Base-by-base conservation (phyloP, 1,140 invertebrate species). In the Anoplolepis gracilipes region DNA sequence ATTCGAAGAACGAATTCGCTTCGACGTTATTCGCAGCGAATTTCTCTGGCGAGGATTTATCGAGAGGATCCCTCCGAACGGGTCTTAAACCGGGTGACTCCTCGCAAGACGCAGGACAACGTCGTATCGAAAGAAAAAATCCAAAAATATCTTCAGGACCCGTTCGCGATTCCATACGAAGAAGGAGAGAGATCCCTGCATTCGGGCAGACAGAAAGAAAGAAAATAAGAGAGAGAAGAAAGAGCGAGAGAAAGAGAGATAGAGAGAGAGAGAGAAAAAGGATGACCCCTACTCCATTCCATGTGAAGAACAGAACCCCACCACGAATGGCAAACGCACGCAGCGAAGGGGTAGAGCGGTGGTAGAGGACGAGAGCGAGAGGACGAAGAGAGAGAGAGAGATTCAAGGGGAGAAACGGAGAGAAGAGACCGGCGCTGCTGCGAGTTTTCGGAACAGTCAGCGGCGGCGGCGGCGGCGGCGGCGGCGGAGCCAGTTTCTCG, bases 401-500 rank as follows among this genome's bases (percentile, higher is more conserved):
- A 76, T 30, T 1, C 0, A 49, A 73, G 81, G 85, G 70, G 79
- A 88, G 87, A 73, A 70, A 87, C 81, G 62, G 59, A 72, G 88
- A 84, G 85, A 59, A 75, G 86, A 77, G 87, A 87, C 64, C 82
- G 72, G 85, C 79, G 70, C 85, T 67, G 62, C 30, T 77, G 2
- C 33, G 81, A 82, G 81, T 85, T 86, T 87, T 87, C 81, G 81
- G 84, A 84, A 67, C 85, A 87, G 84, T 85, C 82, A 85, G 86
- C 87, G 72, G 76, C 22, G 85, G 84, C 82, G 67, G 84, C 78
- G 77, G 84, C 86, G 75, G 61, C 61, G 88, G 76, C 86, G 72
- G 77, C 87, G 73, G 82, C 28, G 30, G 57, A 81, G 82, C 82
- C 81, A 87, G 87, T 88, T 89, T 90, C 89, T 88, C 88, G 84